Conservation (phyloP, 1,140 invertebrate genomes). For the Megalonaias nervosa region DNA sequence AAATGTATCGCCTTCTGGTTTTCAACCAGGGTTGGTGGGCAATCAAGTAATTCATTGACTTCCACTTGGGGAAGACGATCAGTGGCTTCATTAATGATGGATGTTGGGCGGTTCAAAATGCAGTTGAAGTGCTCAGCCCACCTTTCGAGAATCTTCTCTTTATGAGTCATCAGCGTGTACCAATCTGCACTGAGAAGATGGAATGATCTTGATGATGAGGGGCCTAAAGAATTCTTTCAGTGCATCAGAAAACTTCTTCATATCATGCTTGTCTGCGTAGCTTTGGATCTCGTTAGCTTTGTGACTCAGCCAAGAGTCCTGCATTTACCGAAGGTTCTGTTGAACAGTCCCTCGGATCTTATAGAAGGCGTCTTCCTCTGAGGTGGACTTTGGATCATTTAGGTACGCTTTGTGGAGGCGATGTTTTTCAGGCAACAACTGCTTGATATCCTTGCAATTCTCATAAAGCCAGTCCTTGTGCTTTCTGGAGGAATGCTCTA, state of each 20-base stretch:
- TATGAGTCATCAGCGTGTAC: neutral
- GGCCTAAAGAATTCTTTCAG: too few species aligned
- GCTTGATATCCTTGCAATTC: constrained; percentile 8
- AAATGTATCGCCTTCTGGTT: constrained; percentile 1
- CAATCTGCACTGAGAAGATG: neutral
- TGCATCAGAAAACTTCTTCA: too few species aligned
- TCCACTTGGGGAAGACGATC: constrained; percentile 2
- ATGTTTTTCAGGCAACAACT: constrained; percentile 23
- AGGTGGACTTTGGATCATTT: neutral
- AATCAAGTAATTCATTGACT: neutral
- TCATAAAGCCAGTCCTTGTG: constrained; percentile 31
- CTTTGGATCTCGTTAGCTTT: too few species aligned
- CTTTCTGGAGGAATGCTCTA: neutral
- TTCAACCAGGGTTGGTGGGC: neutral
- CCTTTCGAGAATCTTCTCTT: constrained; percentile 1
- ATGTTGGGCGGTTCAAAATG: constrained; percentile 1
- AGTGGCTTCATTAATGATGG: constrained; percentile 14
- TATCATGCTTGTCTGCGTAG: too few species aligned
- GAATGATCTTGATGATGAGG: too few species aligned
- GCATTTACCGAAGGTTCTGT: neutral
- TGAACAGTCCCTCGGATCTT: too few species aligned
- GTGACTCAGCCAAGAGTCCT: too few species aligned
- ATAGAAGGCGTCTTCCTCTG: too few species aligned
- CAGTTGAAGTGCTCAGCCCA: constrained; percentile 18
- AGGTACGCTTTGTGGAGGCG: neutral